Evolutionary conservation across 1,140 invertebrate species (phyloP).

Genomic region (Lucilia sericata): DNA sequence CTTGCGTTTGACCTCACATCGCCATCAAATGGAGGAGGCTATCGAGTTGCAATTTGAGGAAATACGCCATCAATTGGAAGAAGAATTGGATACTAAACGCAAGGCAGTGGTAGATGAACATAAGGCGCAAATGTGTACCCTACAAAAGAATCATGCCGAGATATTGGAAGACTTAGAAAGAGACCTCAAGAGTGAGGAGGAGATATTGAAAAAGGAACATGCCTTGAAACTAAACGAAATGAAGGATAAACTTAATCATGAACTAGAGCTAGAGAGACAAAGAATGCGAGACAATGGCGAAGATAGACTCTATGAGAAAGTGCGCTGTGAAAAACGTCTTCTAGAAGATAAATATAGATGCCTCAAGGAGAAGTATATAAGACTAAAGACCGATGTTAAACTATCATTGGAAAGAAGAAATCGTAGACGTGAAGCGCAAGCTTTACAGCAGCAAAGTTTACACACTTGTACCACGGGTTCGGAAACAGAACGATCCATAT

Average conservation of each 20-base stretch:
- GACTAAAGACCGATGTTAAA: conserved; percentile 83
- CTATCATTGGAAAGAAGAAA: conserved; percentile 73
- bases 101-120: conserved; percentile 69
- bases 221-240: conserved; percentile 74
- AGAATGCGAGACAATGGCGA: conserved; percentile 67
- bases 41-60: conserved; percentile 64
- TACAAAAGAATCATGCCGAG: conserved; percentile 69
- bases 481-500: conserved; percentile 81
- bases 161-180: conserved; percentile 72
- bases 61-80: conserved; percentile 58
- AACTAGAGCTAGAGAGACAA: conserved; percentile 71
- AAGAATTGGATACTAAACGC: conserved; percentile 69
- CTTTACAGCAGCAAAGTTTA: conserved; percentile 56
- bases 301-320: conserved; percentile 73
- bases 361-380: conserved; percentile 83
- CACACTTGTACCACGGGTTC: conserved; percentile 74
- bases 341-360: conserved; percentile 83
- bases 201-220: conserved; percentile 74
- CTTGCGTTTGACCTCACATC: conserved; percentile 69
- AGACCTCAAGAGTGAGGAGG: conserved; percentile 74
- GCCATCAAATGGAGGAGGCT: conserved; percentile 71
- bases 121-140: conserved; percentile 68
- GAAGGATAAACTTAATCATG: conserved; percentile 73
- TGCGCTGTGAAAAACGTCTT: conserved; percentile 78
- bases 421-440: conserved; percentile 73